phyloP scores from a whole-genome alignment of 2,797 vertebrate species.

The Loriculus beryllinus region DNA sequence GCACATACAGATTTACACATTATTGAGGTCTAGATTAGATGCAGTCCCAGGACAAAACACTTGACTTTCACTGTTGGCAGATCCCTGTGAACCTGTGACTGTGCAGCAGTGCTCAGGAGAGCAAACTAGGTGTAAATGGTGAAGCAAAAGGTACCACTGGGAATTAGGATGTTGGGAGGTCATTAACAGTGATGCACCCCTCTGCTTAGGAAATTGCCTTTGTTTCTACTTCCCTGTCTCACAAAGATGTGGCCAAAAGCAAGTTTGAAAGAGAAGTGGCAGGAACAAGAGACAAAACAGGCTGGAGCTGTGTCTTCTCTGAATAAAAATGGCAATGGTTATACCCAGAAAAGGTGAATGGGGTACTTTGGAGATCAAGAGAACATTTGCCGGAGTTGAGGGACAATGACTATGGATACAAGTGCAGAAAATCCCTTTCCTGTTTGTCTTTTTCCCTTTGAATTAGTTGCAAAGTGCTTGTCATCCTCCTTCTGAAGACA shows the following conservation, averaged over 20 bases:
- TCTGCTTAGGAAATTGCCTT: not conserved
- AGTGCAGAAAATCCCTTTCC: not conserved
- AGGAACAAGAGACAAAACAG: not conserved
- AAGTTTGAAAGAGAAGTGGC: not conserved
- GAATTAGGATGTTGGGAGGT: rapidly evolving
- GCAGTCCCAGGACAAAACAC: not conserved
- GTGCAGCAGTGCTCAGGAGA: not conserved
- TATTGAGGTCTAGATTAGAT: not conserved
- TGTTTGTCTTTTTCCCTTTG: not conserved
- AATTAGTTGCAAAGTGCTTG: not conserved
- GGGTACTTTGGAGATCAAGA: not conserved
- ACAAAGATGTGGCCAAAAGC: not conserved
- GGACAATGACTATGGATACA: not conserved
- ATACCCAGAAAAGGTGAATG: not conserved
- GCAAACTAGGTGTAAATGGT: not conserved
- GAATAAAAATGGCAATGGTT: not conserved
- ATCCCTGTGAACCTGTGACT: not conserved
- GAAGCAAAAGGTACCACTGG: not conserved
- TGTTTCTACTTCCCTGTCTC: not conserved
- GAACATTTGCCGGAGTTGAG: not conserved
- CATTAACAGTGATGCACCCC: not conserved
- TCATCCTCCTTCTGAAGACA: not conserved
- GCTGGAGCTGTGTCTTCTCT: not conserved
- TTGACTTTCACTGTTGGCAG: not conserved
- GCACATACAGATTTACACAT: not conserved